Conservation (phyloP, 2,888 invertebrate species). For the Suillia variegata region DNA sequence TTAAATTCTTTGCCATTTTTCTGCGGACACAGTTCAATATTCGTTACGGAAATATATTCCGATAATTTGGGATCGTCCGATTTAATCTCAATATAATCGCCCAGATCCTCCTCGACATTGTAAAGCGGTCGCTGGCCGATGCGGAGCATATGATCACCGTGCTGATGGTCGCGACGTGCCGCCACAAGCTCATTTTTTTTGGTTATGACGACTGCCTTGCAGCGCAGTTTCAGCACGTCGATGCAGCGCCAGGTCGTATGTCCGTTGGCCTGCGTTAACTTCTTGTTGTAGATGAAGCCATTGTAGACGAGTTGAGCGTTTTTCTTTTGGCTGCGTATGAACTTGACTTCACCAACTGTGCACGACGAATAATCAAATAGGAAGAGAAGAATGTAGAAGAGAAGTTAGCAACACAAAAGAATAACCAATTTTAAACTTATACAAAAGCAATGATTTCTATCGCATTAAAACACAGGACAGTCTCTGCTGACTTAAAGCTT, state of each 20-base stretch:
- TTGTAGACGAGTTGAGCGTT: conserved; percentile 61
- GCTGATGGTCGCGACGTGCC: conserved; percentile 56
- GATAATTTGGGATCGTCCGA: conserved; percentile 52
- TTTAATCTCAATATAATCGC: conserved; percentile 58
- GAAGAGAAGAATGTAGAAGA: conserved; percentile 14
- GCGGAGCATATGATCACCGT: conserved; percentile 51
- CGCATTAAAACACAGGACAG: too few species aligned
- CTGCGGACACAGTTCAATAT: conserved; percentile 51
- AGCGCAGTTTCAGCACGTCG: conserved; percentile 58
- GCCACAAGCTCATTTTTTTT: conserved; percentile 53
- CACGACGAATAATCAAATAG: conserved; percentile 9
- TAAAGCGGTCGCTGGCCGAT: conserved; percentile 58
- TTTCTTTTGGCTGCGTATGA: conserved; percentile 62
- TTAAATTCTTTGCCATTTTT: conserved; percentile 56
- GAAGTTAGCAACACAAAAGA: too few species aligned
- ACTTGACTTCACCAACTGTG: conserved; percentile 49
- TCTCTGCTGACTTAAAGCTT: too few species aligned
- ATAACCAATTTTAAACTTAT: conserved; percentile 23
- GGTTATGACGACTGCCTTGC: conserved; percentile 61
- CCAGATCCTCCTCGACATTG: conserved; percentile 56
- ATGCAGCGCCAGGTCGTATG: conserved; percentile 62
- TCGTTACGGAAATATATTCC: conserved; percentile 50
- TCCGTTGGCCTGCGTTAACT: conserved; percentile 61
- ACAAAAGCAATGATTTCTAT: conserved; percentile 13
- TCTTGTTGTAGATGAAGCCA: conserved; percentile 61